These are phyloP conservation scores for Trichogramma pretiosum DNA, from an alignment of 1,140 invertebrate species.

Conservation along the genomic window DNA sequence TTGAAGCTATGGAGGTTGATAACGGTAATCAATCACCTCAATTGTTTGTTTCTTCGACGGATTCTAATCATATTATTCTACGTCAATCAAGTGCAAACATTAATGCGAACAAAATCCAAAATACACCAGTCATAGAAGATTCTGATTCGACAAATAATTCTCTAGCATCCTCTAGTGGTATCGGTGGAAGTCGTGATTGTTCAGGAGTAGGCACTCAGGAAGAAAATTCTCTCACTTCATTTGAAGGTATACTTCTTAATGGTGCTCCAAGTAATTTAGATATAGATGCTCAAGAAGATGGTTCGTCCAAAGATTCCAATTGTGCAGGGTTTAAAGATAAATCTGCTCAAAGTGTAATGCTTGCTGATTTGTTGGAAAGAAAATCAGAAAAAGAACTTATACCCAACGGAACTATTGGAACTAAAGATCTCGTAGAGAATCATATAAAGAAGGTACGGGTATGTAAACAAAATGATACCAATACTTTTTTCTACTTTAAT, in stretches of 20 bases:
- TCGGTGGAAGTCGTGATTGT: conserved; percentile 43
- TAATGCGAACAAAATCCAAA: no score
- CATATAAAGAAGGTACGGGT: conserved; percentile 45
- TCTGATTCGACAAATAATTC: conserved; percentile 52
- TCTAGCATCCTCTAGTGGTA: conserved; percentile 48
- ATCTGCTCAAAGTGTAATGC: conserved; percentile 48
- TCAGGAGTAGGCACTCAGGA: conserved; percentile 46
- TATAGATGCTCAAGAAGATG: conserved; percentile 48
- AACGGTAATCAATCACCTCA: conserved; percentile 14
- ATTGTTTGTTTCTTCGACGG: no score
- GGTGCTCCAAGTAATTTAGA: conserved; percentile 49
- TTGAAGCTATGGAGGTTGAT: conserved; percentile 38
- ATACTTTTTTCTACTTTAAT: no score
- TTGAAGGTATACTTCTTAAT: conserved; percentile 54
- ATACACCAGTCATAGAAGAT: conserved; percentile 45
- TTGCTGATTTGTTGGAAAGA: conserved; percentile 59
- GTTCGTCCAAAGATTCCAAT: conserved; percentile 49
- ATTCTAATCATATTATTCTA: no score
- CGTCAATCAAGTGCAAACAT: no score
- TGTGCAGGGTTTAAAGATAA: conserved; percentile 38
- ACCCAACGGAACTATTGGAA: conserved; percentile 51
- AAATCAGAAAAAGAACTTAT: conserved; percentile 54
- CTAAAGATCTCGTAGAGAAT: conserved; percentile 53
- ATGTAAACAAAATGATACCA: no score
- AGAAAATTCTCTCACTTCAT: conserved; percentile 55